Evolutionary conservation across 1,140 invertebrate species (phyloP).

Genomic region (Asbolus verrucosus): DNA sequence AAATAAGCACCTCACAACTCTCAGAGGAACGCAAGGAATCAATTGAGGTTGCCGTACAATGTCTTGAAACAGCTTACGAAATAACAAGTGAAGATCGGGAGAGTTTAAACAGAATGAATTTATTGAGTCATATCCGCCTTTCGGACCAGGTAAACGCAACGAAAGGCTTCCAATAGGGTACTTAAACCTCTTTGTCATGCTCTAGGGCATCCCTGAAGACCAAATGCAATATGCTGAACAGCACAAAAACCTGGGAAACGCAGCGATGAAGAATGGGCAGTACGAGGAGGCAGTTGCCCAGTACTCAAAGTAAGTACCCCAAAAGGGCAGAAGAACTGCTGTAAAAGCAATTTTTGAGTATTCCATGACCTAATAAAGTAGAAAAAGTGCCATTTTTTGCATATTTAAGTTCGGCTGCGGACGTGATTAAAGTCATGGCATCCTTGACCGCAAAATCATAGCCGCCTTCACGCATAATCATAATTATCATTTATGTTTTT

Average conservation of each 20-base stretch:
- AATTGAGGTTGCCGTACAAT: slow-evolving; percentile 82
- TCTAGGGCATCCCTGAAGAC: slow-evolving; percentile 62
- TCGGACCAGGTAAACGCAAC: slow-evolving; percentile 24
- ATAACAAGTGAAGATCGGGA: slow-evolving; percentile 34
- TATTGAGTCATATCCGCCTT: slow-evolving; percentile 52
- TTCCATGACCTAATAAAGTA: too few species aligned
- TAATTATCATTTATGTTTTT: too few species aligned
- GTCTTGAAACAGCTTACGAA: slow-evolving; percentile 79
- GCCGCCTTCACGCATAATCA: too few species aligned
- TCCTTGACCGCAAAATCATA: too few species aligned
- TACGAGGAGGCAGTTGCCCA: slow-evolving; percentile 83
- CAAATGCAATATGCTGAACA: slow-evolving; percentile 76
- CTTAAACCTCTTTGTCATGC: slow-evolving; percentile 14
- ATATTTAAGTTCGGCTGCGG: too few species aligned
- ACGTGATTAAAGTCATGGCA: too few species aligned
- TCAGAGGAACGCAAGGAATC: slow-evolving; percentile 69
- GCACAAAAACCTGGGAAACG: slow-evolving; percentile 88
- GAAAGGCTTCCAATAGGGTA: not conserved
- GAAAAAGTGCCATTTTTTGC: too few species aligned
- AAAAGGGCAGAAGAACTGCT: too few species aligned
- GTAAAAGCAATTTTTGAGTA: too few species aligned
- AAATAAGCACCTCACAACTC: not conserved
- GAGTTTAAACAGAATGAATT: slow-evolving; percentile 51
- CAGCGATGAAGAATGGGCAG: slow-evolving; percentile 84
- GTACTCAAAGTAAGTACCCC: slow-evolving; percentile 77